These are phyloP conservation scores for Melipona beecheii DNA, from an alignment of 2,888 invertebrate species.

Conservation along the genomic window DNA sequence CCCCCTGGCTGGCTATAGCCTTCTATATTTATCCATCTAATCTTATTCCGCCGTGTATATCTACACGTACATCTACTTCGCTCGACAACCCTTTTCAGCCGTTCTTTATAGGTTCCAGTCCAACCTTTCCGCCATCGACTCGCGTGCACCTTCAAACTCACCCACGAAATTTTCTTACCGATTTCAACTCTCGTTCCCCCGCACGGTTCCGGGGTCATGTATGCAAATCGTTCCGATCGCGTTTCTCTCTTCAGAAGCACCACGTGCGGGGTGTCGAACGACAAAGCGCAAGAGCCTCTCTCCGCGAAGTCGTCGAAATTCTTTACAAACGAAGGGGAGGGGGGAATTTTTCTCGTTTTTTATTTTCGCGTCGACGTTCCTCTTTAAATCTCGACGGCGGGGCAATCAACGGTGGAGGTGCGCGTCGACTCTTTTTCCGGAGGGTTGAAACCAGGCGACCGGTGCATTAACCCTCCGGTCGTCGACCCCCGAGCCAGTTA, in stretches of 20 bases:
- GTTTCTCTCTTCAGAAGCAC: neutral
- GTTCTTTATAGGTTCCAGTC: too few species aligned
- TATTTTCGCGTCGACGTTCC: conserved; percentile 45
- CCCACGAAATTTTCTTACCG: too few species aligned
- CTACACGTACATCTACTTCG: neutral
- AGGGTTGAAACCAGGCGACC: conserved; percentile 77
- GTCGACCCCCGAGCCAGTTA: conserved; percentile 82
- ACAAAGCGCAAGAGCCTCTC: neutral
- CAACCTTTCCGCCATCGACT: too few species aligned
- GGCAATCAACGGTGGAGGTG: conserved; percentile 61
- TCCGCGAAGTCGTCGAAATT: too few species aligned
- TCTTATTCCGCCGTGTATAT: neutral
- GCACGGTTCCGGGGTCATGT: neutral
- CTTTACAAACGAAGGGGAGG: neutral
- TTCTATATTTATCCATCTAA: conserved; percentile 10
- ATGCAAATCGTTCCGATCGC: neutral
- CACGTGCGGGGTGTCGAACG: neutral
- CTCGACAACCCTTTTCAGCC: neutral
- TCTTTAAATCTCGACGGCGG: conserved; percentile 60
- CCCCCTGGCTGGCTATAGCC: neutral
- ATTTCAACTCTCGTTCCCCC: neutral
- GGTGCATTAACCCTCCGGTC: conserved; percentile 83
- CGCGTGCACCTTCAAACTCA: neutral
- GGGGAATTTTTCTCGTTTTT: conserved; percentile 4
- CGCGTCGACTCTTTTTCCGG: conserved; percentile 73